Base-by-base conservation (phyloP, 1,140 invertebrate species). In the Latrodectus geometricus region DNA sequence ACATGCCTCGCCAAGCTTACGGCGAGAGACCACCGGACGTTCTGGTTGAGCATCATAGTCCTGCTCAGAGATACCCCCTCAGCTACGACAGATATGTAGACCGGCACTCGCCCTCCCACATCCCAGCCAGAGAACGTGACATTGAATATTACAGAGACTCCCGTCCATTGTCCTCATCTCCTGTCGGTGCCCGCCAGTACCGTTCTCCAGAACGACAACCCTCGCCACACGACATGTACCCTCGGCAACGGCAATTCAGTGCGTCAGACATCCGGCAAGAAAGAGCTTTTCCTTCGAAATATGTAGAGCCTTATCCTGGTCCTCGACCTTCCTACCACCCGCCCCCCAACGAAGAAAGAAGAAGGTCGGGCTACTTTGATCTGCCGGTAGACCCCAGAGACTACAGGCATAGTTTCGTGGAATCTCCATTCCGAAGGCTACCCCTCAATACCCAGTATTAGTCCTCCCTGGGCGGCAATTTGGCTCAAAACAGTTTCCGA, bases 341-440 rank as follows among this genome's bases (percentile, higher is more conserved):
- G 15, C 77, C 85, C 52, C 76, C 85, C 7, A 79, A 72, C 17
- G 87, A 88, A 68, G 87, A 88, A 49, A 48, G 87, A 9, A 88
- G 87, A 54, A 83, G 81, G 66, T 88, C 87, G 5, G 87, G 80
- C 4, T 88, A 88, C 50, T 88, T 88, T 35, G 87, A 88, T 73
- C 56, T 88, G 9, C 87, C 87, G 4, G 87, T 88, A 17, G 85
- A 87, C 49, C 85, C 85, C 21, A 79, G 85, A 23, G 83, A 86
- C 83, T 87, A 87, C 35, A 80, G 86, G 68, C 86, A 87, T 68
- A 87, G 86, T 81, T 87, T 80, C 61, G 86, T 80, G 49, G 86
- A 87, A 66, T 80, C 86, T 11, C 86, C 86, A 9, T 80, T 80
- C 20, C 77, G 86, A 68, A 80, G 86, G 66, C 78, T 87, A 11